Conservation (phyloP, 2,113 vertebrate genomes). For the Centropristis striata region DNA sequence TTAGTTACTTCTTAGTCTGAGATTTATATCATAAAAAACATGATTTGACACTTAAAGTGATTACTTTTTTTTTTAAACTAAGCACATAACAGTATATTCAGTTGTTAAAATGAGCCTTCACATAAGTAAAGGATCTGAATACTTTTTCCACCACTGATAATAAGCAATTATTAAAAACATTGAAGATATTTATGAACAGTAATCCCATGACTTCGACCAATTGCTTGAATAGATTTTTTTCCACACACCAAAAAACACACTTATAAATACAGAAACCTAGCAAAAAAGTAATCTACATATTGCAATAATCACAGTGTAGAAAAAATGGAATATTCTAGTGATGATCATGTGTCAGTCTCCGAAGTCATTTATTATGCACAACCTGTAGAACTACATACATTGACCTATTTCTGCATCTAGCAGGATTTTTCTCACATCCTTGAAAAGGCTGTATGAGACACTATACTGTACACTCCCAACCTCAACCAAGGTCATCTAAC, state of each 20-base stretch:
- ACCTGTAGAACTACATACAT: conserved; percentile 27
- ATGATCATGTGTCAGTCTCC: conserved; percentile 12
- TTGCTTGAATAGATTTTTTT: background rate
- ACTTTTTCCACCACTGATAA: too few species aligned
- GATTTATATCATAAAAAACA: too few species aligned
- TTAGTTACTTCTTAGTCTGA: too few species aligned
- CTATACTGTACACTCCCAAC: conserved; percentile 45
- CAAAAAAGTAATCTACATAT: conserved; percentile 15
- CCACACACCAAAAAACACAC: background rate
- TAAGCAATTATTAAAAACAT: background rate
- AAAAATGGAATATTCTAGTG: background rate
- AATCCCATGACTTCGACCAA: background rate
- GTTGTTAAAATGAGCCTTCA: too few species aligned
- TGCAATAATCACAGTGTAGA: background rate
- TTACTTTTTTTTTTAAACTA: too few species aligned
- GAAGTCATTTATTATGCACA: conserved; percentile 28
- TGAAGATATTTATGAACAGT: background rate
- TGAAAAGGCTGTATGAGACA: conserved; percentile 61
- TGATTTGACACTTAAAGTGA: too few species aligned
- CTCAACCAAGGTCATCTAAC: conserved; percentile 66
- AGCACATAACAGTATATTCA: too few species aligned
- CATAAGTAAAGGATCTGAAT: too few species aligned
- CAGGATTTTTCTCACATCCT: conserved; percentile 64
- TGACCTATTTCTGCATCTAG: conserved; percentile 47
- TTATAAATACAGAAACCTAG: background rate